Base-by-base conservation (phyloP, 1,140 invertebrate genomes). In the Drosophila tropicalis region DNA sequence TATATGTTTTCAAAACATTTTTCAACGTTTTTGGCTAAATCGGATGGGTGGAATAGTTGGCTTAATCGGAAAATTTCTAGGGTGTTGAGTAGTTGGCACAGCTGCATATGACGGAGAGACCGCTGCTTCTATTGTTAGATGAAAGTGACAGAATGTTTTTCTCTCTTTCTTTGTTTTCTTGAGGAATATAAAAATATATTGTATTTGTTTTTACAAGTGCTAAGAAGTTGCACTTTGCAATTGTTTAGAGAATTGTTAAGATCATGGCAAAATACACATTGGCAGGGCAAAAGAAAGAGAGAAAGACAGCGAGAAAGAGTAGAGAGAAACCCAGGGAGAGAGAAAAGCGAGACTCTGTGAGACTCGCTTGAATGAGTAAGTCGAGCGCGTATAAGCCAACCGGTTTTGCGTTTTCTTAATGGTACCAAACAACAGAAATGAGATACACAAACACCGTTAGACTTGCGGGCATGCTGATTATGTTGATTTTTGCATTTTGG, bases 361-460 rank as follows among this genome's bases (percentile, higher is more conserved):
- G 76, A 69, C 47, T 40, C 61, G 76, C 67, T 78, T 72, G 67
- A 67, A 55, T 57, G 60, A 69, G 36, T 60, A 86, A 79, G 61
- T 81, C 71, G 81, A 84, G 79, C 70, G 70, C 13, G 34, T 32
- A 19, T 55, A 51, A 41, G 44, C 29, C 44, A 82, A 87, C 83
- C 76, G 79, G 84, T 87, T 86, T 86, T 70, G 36, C 7, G 40
- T 63, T 81, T 86, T 69, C 63, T 76, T 72, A 79, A 87, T 82
- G 54, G 54, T 72, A 29, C 61, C 79, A 57, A 60, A 62, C 39
- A 44, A 25, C 15, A 54, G 32, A 72, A 62, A 78, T 41, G 44
- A 61, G 58, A 58, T 67, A 72, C 55, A 62, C 69, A 87, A 82
- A 71, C 83, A 79, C 83, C 83, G 83, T 87, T 87, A 87, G 84